These are phyloP conservation scores for Pteropus rufus DNA, from an alignment of 2,797 vertebrate species.

Conservation along the genomic window DNA sequence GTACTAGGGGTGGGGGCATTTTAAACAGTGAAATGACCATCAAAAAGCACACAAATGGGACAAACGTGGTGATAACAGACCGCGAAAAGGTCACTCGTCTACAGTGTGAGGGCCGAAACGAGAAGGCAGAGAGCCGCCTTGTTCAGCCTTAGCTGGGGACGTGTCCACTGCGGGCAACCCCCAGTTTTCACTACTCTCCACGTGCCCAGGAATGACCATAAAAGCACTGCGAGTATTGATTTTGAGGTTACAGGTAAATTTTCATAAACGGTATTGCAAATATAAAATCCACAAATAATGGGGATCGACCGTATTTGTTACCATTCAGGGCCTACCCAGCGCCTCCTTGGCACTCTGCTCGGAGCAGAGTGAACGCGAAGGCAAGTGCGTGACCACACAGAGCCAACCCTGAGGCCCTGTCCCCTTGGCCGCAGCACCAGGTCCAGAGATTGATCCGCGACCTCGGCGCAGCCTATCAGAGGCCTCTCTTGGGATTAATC, in stretches of 20 bases:
- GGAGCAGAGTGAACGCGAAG: background rate
- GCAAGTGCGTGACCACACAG: background rate
- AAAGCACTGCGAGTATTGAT: background rate
- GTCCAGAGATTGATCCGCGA: background rate
- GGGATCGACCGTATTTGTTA: background rate
- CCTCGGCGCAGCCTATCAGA: background rate
- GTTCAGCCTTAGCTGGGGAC: background rate
- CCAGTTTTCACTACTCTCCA: background rate
- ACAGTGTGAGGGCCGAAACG: background rate
- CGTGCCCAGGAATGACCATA: background rate
- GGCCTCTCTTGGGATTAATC: background rate
- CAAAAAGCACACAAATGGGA: background rate
- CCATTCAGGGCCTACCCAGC: rapidly evolving
- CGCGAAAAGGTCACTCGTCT: background rate
- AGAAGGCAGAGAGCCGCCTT: rapidly evolving
- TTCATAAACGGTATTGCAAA: background rate
- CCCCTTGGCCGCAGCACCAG: background rate
- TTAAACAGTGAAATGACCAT: background rate
- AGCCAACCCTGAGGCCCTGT: background rate
- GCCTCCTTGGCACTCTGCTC: too few relatives aligned
- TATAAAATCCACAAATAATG: background rate
- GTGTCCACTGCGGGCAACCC: rapidly evolving
- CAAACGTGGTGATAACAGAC: background rate
- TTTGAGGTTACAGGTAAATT: background rate
- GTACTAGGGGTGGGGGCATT: background rate